These are phyloP conservation scores for Cercocebus atys DNA, from an alignment of 2,113 vertebrate genomes.

Conservation along the genomic window DNA sequence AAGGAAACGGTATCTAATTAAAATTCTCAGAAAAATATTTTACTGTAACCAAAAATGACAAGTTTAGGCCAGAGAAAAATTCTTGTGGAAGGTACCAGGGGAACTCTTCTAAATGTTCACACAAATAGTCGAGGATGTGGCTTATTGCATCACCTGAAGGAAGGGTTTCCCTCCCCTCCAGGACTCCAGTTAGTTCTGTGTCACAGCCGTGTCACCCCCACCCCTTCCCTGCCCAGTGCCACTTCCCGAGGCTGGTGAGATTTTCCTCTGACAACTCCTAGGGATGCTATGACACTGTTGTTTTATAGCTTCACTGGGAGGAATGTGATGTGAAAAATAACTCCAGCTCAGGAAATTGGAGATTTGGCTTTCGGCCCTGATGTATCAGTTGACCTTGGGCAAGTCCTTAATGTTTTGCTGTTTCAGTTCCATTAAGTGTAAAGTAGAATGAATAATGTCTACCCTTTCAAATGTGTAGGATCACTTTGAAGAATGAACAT, in stretches of 20 bases:
- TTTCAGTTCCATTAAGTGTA: background rate
- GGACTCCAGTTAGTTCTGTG: slow-evolving; percentile 21
- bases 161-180: slow-evolving; percentile 33
- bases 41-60: slow-evolving; percentile 18
- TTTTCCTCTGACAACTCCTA: background rate
- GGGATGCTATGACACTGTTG: background rate
- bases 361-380: slow-evolving; percentile 18
- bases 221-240: background rate
- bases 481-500: background rate
- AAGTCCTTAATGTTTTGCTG: background rate
- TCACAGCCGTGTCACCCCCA: slow-evolving; percentile 1
- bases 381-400: slow-evolving; percentile 27
- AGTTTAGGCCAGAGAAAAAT: slow-evolving; percentile 23
- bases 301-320: background rate
- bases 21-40: slow-evolving; percentile 44
- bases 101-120: background rate
- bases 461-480: background rate
- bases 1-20: slow-evolving; percentile 36
- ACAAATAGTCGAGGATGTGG: slow-evolving; percentile 62
- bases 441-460: background rate
- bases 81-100: background rate
- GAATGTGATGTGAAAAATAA: background rate
- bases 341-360: slow-evolving; percentile 16
- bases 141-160: slow-evolving; percentile 36
- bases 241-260: slow-evolving; percentile 13